Conservation (phyloP, 2,113 vertebrate genomes). For the Saccopteryx bilineata region DNA sequence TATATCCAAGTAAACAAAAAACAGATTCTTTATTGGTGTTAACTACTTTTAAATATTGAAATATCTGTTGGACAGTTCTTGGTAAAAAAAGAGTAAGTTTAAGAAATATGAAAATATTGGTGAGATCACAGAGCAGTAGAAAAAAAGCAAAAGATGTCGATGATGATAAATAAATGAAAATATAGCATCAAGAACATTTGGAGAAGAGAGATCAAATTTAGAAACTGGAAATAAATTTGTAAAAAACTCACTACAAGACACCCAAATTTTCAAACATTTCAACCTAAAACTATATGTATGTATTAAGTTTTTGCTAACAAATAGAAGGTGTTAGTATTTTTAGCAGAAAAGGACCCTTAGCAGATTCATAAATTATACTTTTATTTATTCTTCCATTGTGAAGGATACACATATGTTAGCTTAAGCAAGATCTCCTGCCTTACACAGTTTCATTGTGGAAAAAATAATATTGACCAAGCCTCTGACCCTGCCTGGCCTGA, state of each 20-base stretch:
- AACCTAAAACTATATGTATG: background rate
- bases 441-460: slow-evolving; percentile 68
- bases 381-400: slow-evolving; percentile 77
- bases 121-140: background rate
- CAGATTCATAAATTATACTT: slow-evolving; percentile 50
- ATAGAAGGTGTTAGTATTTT: slow-evolving; percentile 57
- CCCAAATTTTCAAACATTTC: slow-evolving; percentile 4
- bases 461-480: slow-evolving; percentile 82
- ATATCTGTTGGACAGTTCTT: slow-evolving; percentile 6
- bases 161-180: slow-evolving; percentile 11
- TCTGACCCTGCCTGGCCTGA: slow-evolving; percentile 64
- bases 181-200: background rate
- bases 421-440: slow-evolving; percentile 63
- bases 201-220: background rate
- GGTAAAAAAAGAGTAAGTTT: slow-evolving; percentile 11
- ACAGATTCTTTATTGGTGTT: background rate
- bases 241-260: background rate
- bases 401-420: slow-evolving; percentile 68
- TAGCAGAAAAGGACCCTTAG: slow-evolving; percentile 55
- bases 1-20: slow-evolving; percentile 5
- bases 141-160: slow-evolving; percentile 8
- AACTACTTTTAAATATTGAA: slow-evolving; percentile 34
- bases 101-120: background rate
- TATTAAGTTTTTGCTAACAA: slow-evolving; percentile 44
- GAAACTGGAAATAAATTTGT: slow-evolving; percentile 38